Evolutionary conservation across 2,797 vertebrate species (phyloP).

Genomic region (Staurois parvus): DNA sequence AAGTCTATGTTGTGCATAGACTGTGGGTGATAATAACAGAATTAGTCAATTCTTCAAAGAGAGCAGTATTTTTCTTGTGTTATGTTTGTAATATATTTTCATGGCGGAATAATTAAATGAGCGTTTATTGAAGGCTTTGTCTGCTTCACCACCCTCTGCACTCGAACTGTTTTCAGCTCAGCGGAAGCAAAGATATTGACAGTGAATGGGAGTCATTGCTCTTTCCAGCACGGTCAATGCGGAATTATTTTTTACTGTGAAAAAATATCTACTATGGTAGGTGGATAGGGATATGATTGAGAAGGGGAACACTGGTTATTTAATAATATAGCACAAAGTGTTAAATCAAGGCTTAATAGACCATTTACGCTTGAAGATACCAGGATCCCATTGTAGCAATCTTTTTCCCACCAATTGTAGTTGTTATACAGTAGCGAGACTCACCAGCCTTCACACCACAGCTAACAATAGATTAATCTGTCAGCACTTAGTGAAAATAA

Average conservation of each 20-base stretch:
- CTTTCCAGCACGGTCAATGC: conserved; percentile 22
- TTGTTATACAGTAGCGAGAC: not conserved
- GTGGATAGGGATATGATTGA: not conserved
- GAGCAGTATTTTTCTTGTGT: conserved; percentile 1
- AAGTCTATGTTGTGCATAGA: not conserved
- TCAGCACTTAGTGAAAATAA: not conserved
- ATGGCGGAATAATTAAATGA: conserved; percentile 30
- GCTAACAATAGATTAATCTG: not conserved
- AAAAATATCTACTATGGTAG: conserved; percentile 7
- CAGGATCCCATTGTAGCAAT: not conserved
- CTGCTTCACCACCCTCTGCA: not conserved
- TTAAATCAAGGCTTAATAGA: not conserved
- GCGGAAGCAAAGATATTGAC: conserved; percentile 29
- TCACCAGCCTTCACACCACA: not conserved
- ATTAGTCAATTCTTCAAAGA: conserved; percentile 7
- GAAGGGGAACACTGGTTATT: not conserved
- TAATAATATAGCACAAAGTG: not conserved
- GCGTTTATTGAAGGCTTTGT: conserved; percentile 14
- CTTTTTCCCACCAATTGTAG: not conserved
- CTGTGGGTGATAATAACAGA: not conserved
- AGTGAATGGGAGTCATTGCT: conserved; percentile 28
- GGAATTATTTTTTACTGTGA: conserved; percentile 37
- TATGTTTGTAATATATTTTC: conserved; percentile 13
- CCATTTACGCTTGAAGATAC: not conserved
- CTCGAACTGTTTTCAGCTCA: conserved; percentile 16